phyloP scores from a whole-genome alignment of 2,113 vertebrate species.

The Eudyptes chrysolophus region DNA sequence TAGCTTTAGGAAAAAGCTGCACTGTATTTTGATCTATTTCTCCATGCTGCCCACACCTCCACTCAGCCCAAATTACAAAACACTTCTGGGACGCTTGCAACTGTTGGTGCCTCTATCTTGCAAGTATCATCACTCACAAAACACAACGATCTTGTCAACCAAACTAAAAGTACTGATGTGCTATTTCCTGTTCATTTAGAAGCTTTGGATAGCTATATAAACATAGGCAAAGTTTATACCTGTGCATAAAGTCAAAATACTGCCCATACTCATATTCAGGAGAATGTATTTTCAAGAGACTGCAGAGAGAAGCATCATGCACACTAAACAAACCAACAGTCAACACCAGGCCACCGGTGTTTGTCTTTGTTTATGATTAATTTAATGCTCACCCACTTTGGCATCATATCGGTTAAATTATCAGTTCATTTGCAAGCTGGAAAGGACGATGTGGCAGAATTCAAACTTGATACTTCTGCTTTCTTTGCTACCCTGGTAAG shows the following conservation, averaged over 20 bases:
- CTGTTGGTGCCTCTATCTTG: not conserved
- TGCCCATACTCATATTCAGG: not conserved
- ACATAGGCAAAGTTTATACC: not conserved
- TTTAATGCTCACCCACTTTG: not conserved
- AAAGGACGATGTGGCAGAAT: not conserved
- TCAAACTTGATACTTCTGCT: not conserved
- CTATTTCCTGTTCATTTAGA: not conserved
- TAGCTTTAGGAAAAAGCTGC: not conserved
- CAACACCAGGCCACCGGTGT: not conserved
- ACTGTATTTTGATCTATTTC: not conserved
- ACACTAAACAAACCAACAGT: not conserved
- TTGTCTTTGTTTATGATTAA: not conserved
- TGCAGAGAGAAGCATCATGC: not conserved
- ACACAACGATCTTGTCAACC: not conserved
- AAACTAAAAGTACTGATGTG: not conserved
- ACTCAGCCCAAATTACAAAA: not conserved
- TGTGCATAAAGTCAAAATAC: not conserved
- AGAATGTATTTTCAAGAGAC: not conserved
- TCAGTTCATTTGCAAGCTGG: not conserved
- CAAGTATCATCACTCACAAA: not conserved
- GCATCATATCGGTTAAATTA: not conserved
- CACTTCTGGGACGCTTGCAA: not conserved
- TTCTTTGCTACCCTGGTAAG: not conserved
- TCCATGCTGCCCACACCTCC: rapidly evolving
- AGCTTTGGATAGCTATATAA: not conserved